Base-by-base conservation (phyloP, 2,797 vertebrate species). In the Valencia hispanica region DNA sequence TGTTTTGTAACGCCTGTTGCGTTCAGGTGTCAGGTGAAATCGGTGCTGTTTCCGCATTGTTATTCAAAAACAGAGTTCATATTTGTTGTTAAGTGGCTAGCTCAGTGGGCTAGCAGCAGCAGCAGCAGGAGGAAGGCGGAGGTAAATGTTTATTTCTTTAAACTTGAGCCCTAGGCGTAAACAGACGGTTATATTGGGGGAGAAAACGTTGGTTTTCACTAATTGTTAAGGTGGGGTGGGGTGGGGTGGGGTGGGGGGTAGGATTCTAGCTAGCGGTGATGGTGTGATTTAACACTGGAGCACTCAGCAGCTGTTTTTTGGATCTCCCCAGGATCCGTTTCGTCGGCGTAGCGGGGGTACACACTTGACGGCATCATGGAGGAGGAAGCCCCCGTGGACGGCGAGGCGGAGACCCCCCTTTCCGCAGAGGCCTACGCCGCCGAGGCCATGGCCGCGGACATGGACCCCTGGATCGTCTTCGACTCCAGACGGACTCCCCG, bases 381-480 rank as follows among this genome's bases (percentile, higher is more conserved):
- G 86, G 92, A 92, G 77, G 92, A 88, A 41, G 82, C 43, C 27
- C 70, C 82, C 0, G 79, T 5, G 4, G 92, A 90, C 4, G 83
- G 76, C 1, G 91, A 85, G 71, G 70, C 70, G 79, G 91, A 63
- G 74, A 87, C 79, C 70, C 18, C 43, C n/a, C 94, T 91, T 66
- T 74, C 93, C 0, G 94, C 97, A 0, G 97, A 97, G 57, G 92
- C 91, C 30, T 91, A 96, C 47, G 97, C 97, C 0, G 97, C 97
- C 0, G 96, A 97, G 84, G 91, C 97, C 68, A 94, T 98, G 96
- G 97, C 97, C 0, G 97, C 97, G 0, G 97, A 98, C 91, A 96
- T 97, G 96, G 96, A 97, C 80, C 96, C 96, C 41, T 98, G 97
- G 97, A 96, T 97, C 43, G 89, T 95, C 48, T 98, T 98, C 20